Percentiles rank a stretch among this genome's conserved stretches.
These are phyloP conservation scores for Hirudo medicinalis DNA, from an alignment of 1,140 invertebrate species.

Conservation along the genomic window DNA sequence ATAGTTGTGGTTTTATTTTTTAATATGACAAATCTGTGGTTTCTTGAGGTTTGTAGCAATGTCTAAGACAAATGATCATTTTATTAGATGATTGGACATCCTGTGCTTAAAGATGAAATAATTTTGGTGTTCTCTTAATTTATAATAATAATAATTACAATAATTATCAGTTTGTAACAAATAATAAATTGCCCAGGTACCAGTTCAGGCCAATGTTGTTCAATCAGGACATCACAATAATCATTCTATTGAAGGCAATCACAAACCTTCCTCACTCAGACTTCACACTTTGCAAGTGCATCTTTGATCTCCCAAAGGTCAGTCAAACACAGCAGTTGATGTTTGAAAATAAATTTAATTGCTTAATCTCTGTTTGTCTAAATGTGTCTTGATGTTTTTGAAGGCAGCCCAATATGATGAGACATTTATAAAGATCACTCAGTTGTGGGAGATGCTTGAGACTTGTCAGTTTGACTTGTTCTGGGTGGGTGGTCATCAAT, in stretches of 20 bases:
- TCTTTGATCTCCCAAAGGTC: slow-evolving; percentile 71
- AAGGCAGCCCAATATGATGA: slow-evolving; percentile 44
- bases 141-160: background rate
- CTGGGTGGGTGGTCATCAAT: slow-evolving; percentile 50
- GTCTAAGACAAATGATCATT: background rate
- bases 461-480: slow-evolving; percentile 82
- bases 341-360: background rate
- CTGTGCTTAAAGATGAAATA: slow-evolving; percentile 49
- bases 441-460: slow-evolving; percentile 77
- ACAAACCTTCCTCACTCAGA: slow-evolving; percentile 93
- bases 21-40: background rate
- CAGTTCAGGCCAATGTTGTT: slow-evolving; percentile 85
- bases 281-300: slow-evolving; percentile 88
- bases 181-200: slow-evolving; percentile 45
- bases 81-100: slow-evolving; percentile 26
- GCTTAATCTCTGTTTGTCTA: background rate
- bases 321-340: slow-evolving; percentile 25
- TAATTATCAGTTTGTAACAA: background rate
- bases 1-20: background rate
- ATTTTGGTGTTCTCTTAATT: background rate
- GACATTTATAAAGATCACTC: slow-evolving; percentile 69
- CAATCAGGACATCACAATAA: slow-evolving; percentile 59
- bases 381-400: slow-evolving; percentile 18
- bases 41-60: background rate
- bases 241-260: slow-evolving; percentile 81